Percentiles rank a stretch among this genome's conserved stretches.
phyloP scores from a whole-genome alignment of 1,140 invertebrate species.

The Dreissena polymorpha region DNA sequence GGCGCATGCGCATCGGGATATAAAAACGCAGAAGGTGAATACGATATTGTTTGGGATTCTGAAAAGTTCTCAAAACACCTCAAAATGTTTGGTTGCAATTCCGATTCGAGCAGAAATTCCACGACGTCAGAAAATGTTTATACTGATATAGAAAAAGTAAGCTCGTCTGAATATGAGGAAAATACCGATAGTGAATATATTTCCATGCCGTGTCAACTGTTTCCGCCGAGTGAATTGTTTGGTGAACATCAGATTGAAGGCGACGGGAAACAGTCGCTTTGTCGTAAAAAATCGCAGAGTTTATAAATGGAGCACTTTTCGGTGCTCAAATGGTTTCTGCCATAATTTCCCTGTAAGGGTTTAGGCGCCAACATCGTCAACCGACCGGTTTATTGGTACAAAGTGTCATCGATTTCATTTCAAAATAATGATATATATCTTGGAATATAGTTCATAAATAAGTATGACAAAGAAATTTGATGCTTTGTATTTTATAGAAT shows the following conservation, averaged over 20 bases:
- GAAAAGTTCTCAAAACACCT: conserved; percentile 42
- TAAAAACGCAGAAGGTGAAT: conserved; percentile 35
- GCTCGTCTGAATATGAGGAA: background rate
- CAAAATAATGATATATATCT: too few relatives aligned
- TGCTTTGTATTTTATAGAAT: too few relatives aligned
- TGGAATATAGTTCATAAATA: too few relatives aligned
- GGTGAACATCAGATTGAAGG: background rate
- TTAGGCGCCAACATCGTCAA: too few relatives aligned
- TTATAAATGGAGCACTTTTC: background rate
- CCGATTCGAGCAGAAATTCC: conserved; percentile 5
- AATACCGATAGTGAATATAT: conserved; percentile 14
- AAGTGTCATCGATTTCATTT: too few relatives aligned
- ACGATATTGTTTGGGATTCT: conserved; percentile 50
- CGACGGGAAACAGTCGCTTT: conserved; percentile 9
- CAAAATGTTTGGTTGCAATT: background rate
- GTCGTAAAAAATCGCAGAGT: conserved; percentile 26
- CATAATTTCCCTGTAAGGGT: too few relatives aligned
- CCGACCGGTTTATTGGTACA: too few relatives aligned
- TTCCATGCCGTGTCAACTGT: background rate
- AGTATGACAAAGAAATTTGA: too few relatives aligned
- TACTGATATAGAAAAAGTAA: conserved; percentile 43
- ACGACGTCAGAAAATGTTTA: conserved; percentile 46
- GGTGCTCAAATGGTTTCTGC: too few relatives aligned
- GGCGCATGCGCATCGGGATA: conserved; percentile 17
- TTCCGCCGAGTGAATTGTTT: conserved; percentile 9